Evolutionary conservation across 2,888 invertebrate genomes (phyloP).

Genomic region (Ophion ellenae): DNA sequence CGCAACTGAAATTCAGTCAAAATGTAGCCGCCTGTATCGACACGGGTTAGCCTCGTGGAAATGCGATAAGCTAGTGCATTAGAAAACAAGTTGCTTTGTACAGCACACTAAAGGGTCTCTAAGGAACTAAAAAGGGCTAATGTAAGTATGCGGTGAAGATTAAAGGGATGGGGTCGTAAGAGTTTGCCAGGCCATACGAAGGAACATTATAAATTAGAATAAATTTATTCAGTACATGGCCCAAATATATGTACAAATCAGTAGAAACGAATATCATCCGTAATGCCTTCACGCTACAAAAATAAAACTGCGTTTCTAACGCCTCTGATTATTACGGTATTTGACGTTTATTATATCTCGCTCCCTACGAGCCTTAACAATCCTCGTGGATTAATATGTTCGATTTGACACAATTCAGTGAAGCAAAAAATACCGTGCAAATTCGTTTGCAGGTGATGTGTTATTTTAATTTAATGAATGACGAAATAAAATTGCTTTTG

Average conservation of each 20-base stretch:
- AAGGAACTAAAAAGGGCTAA: too few species aligned
- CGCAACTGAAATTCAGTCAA: too few species aligned
- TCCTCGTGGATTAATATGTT: background rate
- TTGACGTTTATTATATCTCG: background rate
- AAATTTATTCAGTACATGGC: conserved; percentile 62
- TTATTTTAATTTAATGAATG: background rate
- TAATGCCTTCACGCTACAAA: conserved; percentile 17
- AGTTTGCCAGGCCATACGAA: background rate
- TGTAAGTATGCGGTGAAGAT: too few species aligned
- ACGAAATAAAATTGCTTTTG: background rate
- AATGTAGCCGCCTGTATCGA: too few species aligned
- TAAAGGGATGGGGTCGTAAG: too few species aligned
- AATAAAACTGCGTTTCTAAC: background rate
- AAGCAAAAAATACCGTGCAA: background rate
- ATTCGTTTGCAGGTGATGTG: background rate
- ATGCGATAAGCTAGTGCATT: too few species aligned
- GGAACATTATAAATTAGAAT: background rate
- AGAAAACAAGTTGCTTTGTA: too few species aligned
- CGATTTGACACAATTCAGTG: background rate
- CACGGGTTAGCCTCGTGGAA: too few species aligned
- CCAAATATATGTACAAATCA: conserved; percentile 50
- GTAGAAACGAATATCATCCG: background rate
- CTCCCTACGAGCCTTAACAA: background rate
- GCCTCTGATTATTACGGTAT: background rate
- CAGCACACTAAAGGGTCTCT: too few species aligned